Percentiles rank a stretch among this genome's conserved stretches.
Conservation (phyloP, 1,140 invertebrate species). For the Drosophila punjabiensis region DNA sequence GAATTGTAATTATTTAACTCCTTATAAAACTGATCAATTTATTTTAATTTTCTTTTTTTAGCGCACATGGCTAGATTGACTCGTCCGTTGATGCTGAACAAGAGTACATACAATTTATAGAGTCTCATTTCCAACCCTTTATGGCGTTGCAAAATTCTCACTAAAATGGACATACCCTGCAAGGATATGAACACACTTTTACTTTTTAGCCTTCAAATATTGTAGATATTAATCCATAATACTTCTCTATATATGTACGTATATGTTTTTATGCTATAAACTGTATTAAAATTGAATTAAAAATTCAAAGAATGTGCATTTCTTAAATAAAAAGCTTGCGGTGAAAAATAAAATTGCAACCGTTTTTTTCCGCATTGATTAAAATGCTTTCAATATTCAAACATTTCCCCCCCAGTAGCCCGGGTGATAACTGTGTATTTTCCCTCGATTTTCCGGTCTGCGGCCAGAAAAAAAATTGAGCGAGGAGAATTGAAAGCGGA, state of each 20-base stretch:
- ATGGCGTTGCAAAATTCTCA: too few species aligned
- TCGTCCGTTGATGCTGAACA: too few species aligned
- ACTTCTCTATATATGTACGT: not conserved
- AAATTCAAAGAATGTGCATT: not conserved
- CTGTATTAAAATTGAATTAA: not conserved
- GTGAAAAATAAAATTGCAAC: not conserved
- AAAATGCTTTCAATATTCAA: not conserved
- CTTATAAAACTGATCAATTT: too few species aligned
- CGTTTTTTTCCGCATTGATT: not conserved
- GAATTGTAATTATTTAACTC: too few species aligned
- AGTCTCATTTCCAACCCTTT: too few species aligned
- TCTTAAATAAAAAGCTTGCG: not conserved
- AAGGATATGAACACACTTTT: not conserved
- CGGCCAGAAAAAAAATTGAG: constrained; percentile 7
- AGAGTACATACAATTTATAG: too few species aligned
- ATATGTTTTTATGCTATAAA: not conserved
- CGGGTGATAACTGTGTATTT: constrained; percentile 26
- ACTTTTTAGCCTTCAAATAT: not conserved
- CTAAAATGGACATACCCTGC: not conserved
- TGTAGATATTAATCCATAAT: not conserved
- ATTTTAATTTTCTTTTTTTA: too few species aligned
- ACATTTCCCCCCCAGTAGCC: constrained; percentile 2
- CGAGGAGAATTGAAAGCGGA: not conserved
- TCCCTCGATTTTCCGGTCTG: not conserved
- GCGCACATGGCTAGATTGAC: too few species aligned